phyloP scores from a whole-genome alignment of 2,797 vertebrate species.

The Onychomys torridus region DNA sequence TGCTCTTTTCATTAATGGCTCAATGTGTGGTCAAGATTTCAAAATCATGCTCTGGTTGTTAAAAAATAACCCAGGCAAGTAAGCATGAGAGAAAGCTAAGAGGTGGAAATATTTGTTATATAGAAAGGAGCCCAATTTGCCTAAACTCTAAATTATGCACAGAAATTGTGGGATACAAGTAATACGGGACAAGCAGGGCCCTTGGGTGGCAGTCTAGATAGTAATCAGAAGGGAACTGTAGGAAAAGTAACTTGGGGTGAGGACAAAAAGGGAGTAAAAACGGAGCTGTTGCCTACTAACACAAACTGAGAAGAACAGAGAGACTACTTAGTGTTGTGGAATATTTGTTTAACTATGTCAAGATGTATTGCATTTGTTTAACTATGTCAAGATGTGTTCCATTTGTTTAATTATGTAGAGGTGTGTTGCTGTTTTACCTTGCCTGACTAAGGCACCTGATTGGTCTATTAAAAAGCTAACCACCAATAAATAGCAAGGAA shows the following conservation, averaged over 20 bases:
- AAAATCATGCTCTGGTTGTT: neutral
- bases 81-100: neutral
- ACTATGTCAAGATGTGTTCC: neutral
- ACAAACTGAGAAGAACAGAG: neutral
- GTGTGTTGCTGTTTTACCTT: neutral
- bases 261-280: neutral
- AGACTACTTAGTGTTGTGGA: neutral
- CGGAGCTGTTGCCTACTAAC: neutral
- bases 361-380: neutral
- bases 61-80: neutral
- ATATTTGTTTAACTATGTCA: neutral
- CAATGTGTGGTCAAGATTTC: neutral
- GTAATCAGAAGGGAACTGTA: neutral
- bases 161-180: neutral
- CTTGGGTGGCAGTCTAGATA: neutral
- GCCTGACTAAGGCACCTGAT: neutral
- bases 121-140: neutral
- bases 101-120: neutral
- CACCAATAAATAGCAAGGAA: neutral
- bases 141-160: neutral
- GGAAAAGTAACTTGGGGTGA: neutral
- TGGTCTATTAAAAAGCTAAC: neutral
- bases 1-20: neutral
- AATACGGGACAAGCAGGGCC: neutral
- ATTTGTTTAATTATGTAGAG: neutral